Conservation (phyloP, 2,113 vertebrate species). For the Panurus biarmicus region DNA sequence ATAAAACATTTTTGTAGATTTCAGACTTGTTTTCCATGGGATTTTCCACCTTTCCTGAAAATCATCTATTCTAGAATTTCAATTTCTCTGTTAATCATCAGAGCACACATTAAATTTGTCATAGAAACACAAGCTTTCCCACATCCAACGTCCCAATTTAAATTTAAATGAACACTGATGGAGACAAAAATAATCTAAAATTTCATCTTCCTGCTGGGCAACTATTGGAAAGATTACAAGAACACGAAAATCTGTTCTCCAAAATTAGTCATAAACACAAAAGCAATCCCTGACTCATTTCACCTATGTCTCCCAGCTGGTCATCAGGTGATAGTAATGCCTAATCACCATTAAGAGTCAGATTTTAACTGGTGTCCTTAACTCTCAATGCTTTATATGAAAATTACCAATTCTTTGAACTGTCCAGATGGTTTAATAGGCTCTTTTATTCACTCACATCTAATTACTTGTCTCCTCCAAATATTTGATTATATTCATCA, state of each 20-base stretch:
- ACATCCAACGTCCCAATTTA: background rate
- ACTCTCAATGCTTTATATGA: background rate
- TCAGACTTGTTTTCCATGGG: background rate
- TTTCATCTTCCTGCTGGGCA: background rate
- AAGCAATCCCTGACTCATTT: background rate
- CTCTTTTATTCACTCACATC: background rate
- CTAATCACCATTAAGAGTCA: background rate
- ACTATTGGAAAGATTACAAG: background rate
- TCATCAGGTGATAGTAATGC: background rate
- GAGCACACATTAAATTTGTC: background rate
- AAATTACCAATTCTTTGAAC: conserved; percentile 24
- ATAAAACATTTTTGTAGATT: background rate
- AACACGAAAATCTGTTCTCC: background rate
- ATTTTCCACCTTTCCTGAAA: background rate
- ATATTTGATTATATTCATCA: conserved; percentile 31
- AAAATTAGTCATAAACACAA: background rate
- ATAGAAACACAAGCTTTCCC: background rate
- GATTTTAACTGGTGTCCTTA: conserved; percentile 12
- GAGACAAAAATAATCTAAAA: background rate
- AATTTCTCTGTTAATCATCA: background rate
- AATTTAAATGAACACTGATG: background rate
- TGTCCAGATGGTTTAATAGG: conserved; percentile 11
- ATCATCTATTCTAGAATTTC: background rate
- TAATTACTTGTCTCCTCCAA: conserved; percentile 32
- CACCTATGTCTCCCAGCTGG: background rate